A percentile compares a stretch with the other conserved stretches of the same genome.
These are phyloP conservation scores for Hirtodrosophila cameraria DNA, from an alignment of 2,888 invertebrate species.

Conservation along the genomic window DNA sequence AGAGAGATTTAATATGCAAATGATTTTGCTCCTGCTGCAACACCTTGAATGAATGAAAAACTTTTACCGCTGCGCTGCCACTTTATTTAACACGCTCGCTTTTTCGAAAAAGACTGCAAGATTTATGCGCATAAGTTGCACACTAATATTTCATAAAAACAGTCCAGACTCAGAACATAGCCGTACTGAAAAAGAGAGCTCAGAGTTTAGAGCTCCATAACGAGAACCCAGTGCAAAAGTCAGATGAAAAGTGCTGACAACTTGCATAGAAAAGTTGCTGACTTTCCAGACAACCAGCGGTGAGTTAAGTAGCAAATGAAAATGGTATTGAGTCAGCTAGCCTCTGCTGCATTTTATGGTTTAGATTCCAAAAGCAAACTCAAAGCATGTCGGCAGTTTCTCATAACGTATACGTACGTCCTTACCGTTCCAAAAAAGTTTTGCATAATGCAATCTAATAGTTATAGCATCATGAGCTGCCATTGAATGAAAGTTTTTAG, in stretches of 20 bases:
- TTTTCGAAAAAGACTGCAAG: constrained; percentile 47
- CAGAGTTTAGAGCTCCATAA: constrained; percentile 1
- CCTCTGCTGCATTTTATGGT: constrained; percentile 51
- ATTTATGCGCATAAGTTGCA: constrained; percentile 77
- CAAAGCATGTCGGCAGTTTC: constrained; percentile 28
- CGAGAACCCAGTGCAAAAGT: constrained; percentile 35
- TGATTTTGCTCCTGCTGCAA: constrained; percentile 1
- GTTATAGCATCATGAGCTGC: constrained; percentile 23
- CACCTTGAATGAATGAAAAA: constrained; percentile 21
- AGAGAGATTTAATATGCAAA: constrained; percentile 29
- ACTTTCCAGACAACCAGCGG: constrained; percentile 64
- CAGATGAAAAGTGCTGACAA: constrained; percentile 71
- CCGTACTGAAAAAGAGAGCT: constrained; percentile 23
- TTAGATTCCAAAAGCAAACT: constrained; percentile 25
- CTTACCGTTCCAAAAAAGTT: constrained; percentile 43
- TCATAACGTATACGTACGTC: constrained; percentile 28
- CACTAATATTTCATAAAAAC: constrained; percentile 78
- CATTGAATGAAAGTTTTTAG: constrained; percentile 3
- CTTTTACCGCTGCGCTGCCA: constrained; percentile 52
- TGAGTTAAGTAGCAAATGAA: constrained; percentile 47
- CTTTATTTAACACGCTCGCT: constrained; percentile 53
- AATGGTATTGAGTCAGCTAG: constrained; percentile 42
- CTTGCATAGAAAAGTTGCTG: constrained; percentile 72
- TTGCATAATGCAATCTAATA: constrained; percentile 65
- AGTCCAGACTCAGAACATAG: constrained; percentile 52